A percentile compares a stretch with the other conserved stretches of the same genome.
phyloP scores from a whole-genome alignment of 2,797 vertebrate species.

The Acanthis flammea region DNA sequence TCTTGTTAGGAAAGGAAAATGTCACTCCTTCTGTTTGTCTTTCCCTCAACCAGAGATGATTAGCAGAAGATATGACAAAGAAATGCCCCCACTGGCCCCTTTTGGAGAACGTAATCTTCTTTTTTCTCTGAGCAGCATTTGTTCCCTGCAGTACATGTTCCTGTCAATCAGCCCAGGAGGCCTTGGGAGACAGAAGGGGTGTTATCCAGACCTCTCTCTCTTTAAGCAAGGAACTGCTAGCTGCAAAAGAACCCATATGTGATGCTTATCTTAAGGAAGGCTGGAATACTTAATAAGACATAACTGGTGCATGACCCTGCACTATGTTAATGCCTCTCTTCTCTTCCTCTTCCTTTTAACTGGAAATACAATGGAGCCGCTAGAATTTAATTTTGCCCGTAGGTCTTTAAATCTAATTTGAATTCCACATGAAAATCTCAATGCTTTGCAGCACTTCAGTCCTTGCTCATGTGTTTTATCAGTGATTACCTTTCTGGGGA shows the following conservation, averaged over 20 bases:
- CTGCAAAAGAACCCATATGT: constrained; percentile 62
- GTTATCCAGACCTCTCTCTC: constrained; percentile 56
- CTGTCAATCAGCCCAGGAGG: constrained; percentile 51
- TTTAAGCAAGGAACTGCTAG: constrained; percentile 34
- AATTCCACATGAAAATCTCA: constrained; percentile 6
- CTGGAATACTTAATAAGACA: constrained; percentile 59
- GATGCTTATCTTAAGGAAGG: constrained; percentile 48
- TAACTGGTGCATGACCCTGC: constrained; percentile 47
- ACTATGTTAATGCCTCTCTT: neutral
- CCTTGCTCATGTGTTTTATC: neutral
- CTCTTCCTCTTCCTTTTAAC: constrained; percentile 26
- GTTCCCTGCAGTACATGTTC: constrained; percentile 1
- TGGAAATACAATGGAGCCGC: neutral
- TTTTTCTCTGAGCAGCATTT: constrained; percentile 21
- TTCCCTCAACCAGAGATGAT: constrained; percentile 2
- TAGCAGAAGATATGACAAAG: neutral
- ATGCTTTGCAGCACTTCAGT: neutral
- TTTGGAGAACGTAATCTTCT: neutral
- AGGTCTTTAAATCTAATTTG: constrained; percentile 20
- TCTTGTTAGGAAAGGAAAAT: constrained; percentile 1
- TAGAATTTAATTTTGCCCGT: neutral
- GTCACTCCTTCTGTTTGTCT: constrained; percentile 22
- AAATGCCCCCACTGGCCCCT: neutral
- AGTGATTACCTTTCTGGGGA: neutral
- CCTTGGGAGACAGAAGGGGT: constrained; percentile 56